A percentile compares a stretch with the other conserved stretches of the same genome.
phyloP scores from a whole-genome alignment of 2,888 invertebrate species.

The Cataglyphis rosenhaueri region DNA sequence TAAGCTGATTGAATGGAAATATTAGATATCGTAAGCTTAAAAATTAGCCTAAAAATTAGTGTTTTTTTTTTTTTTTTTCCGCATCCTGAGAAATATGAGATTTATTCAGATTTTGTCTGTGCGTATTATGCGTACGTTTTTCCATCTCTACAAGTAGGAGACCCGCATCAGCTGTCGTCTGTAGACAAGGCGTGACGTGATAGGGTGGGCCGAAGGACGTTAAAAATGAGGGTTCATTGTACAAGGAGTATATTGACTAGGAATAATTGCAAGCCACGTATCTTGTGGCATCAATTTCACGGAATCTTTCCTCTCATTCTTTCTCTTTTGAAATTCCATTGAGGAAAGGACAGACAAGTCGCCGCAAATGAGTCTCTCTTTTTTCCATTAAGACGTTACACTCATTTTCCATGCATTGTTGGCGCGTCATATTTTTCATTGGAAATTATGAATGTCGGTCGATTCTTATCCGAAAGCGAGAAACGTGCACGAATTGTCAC shows the following conservation, averaged over 20 bases:
- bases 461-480: background rate
- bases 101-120: background rate
- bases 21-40: background rate
- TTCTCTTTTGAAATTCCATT: background rate
- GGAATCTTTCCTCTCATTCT: slow-evolving; percentile 35
- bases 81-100: background rate
- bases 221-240: slow-evolving; percentile 79
- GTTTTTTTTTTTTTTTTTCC: slow-evolving; percentile 48
- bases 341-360: slow-evolving; percentile 24
- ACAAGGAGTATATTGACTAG: slow-evolving; percentile 22
- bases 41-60: background rate
- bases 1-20: background rate
- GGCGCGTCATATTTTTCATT: slow-evolving; percentile 18
- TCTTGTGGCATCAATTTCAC: slow-evolving; percentile 62
- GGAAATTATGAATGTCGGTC: background rate
- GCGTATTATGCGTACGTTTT: slow-evolving; percentile 59
- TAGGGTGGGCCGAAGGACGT: slow-evolving; percentile 54
- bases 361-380: slow-evolving; percentile 38
- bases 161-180: slow-evolving; percentile 74
- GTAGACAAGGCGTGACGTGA: slow-evolving; percentile 66
- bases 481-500: slow-evolving; percentile 20
- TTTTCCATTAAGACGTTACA: slow-evolving; percentile 65
- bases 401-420: slow-evolving; percentile 38
- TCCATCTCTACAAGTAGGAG: slow-evolving; percentile 70
- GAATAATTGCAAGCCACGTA: slow-evolving; percentile 14